phyloP scores from a whole-genome alignment of 2,797 vertebrate species.

The Leptatherina wallacei region DNA sequence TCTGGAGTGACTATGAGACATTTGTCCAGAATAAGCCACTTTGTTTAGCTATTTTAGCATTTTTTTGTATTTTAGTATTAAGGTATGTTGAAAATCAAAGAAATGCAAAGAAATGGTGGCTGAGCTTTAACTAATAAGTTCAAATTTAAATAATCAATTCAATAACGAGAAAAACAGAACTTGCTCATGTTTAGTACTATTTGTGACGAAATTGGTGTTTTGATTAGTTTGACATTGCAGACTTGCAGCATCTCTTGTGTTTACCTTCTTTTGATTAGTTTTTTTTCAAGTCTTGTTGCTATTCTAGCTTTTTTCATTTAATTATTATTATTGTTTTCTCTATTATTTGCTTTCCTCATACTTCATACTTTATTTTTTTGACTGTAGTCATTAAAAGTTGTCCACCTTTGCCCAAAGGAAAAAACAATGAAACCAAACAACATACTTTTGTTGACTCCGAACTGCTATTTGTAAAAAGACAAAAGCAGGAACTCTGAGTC shows the following conservation, averaged over 20 bases:
- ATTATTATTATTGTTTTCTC: neutral
- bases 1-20: neutral
- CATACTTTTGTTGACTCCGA: neutral
- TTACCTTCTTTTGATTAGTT: neutral
- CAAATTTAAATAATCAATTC: neutral
- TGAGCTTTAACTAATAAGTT: too few relatives aligned
- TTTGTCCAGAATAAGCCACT: neutral
- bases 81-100: neutral
- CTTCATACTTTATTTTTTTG: neutral
- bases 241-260: neutral
- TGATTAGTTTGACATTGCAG: neutral
- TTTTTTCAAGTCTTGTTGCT: neutral
- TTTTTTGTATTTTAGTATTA: too few relatives aligned
- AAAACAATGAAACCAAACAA: conserved; percentile 2
- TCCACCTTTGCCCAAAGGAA: neutral
- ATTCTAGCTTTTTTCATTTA: neutral
- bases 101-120: too few relatives aligned
- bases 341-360: neutral
- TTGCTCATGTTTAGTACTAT: neutral
- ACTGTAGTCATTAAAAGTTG: conserved; percentile 15
- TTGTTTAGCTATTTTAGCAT: neutral
- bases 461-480: conserved; percentile 12
- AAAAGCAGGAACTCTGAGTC: conserved; percentile 17
- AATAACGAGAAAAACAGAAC: neutral
- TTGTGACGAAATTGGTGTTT: neutral